phyloP scores from a whole-genome alignment of 2,113 vertebrate genomes.

The Fukomys damarensis region DNA sequence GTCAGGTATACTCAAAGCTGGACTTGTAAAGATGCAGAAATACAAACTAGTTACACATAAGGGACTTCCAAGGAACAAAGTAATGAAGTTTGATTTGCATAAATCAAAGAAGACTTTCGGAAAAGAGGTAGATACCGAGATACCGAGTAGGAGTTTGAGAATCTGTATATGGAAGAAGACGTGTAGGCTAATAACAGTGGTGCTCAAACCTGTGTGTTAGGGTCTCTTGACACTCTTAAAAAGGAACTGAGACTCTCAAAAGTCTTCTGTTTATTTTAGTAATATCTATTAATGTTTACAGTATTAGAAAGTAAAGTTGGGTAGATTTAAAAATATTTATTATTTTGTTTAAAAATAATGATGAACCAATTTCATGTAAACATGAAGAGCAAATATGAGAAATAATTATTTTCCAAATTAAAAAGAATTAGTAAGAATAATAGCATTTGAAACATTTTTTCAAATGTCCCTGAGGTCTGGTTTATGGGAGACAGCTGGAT shows the following conservation, averaged over 20 bases:
- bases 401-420: conserved; percentile 26
- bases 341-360: conserved; percentile 18
- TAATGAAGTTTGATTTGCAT: neutral
- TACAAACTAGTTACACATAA: neutral
- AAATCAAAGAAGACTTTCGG: neutral
- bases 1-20: neutral
- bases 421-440: neutral
- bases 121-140: neutral
- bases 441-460: neutral
- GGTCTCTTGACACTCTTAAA: neutral
- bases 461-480: neutral
- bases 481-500: conserved; percentile 6
- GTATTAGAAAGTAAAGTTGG: neutral
- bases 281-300: neutral
- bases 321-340: conserved; percentile 5
- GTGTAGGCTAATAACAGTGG: neutral
- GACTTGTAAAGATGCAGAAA: neutral
- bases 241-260: neutral
- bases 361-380: neutral
- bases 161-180: neutral
- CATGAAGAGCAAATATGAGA: neutral
- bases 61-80: neutral
- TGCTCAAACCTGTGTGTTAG: neutral
- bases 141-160: neutral
- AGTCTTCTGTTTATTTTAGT: conserved; percentile 18